A percentile compares a stretch with the other conserved stretches of the same genome.
Evolutionary conservation across 1,140 invertebrate genomes (phyloP).

Genomic region (Calycopis cecrops): DNA sequence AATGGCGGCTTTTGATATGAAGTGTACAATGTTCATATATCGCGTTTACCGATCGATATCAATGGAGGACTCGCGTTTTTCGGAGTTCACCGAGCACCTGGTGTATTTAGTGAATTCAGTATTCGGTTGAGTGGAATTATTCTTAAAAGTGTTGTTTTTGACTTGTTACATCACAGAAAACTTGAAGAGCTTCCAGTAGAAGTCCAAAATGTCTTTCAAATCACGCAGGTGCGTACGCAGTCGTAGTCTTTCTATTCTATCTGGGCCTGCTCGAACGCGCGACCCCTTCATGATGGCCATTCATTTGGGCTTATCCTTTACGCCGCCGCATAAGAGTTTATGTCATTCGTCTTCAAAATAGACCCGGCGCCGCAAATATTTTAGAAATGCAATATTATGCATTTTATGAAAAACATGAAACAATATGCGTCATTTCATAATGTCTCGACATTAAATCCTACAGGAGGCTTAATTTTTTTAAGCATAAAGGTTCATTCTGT

Average conservation of each 20-base stretch:
- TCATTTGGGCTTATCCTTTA: conserved; percentile 74
- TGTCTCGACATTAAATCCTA: conserved; percentile 14
- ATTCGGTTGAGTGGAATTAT: conserved; percentile 60
- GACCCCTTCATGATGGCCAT: conserved; percentile 73
- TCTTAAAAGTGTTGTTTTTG: conserved; percentile 62
- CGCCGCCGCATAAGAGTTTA: conserved; percentile 72
- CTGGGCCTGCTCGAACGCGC: conserved; percentile 85
- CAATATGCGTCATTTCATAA: conserved; percentile 43
- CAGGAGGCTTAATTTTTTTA: conserved; percentile 12
- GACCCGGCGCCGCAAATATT: conserved; percentile 46
- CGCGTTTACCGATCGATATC: conserved; percentile 73
- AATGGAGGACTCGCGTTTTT: conserved; percentile 74
- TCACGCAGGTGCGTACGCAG: conserved; percentile 94
- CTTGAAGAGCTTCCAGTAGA: conserved; percentile 57
- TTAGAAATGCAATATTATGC: conserved; percentile 43
- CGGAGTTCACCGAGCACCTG: conserved; percentile 60
- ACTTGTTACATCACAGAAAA: conserved; percentile 70
- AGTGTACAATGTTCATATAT: conserved; percentile 69
- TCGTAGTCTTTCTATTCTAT: conserved; percentile 86
- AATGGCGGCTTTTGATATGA: conserved; percentile 67
- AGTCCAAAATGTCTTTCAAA: conserved; percentile 75
- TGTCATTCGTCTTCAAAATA: conserved; percentile 66
- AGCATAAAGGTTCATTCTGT: conserved; percentile 9
- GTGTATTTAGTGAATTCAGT: conserved; percentile 59
- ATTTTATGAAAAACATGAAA: conserved; percentile 52